Conservation (phyloP, 2,113 vertebrate species). For the Oriolus oriolus region DNA sequence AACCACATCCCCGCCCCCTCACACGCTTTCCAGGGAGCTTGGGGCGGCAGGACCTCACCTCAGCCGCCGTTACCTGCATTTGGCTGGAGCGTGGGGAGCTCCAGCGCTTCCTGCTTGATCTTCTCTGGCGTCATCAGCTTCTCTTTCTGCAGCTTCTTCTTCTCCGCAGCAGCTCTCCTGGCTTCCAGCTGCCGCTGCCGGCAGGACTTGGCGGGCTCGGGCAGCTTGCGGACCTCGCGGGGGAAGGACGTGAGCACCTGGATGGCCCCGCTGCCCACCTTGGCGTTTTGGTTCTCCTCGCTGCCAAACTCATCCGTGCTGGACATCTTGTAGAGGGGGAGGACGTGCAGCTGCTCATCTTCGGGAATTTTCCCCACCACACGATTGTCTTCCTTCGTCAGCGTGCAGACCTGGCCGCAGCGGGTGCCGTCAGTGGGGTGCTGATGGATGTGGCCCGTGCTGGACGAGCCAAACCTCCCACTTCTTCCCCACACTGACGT, state of each 20-base stretch:
- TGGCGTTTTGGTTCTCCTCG: slow-evolving; percentile 86
- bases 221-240: slow-evolving; percentile 89
- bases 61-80: slow-evolving; percentile 60
- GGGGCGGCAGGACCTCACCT: background rate
- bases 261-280: slow-evolving; percentile 90
- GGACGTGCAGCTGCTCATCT: slow-evolving; percentile 94
- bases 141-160: slow-evolving; percentile 90
- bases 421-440: background rate
- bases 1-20: background rate
- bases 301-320: slow-evolving; percentile 89
- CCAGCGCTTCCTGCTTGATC: slow-evolving; percentile 76
- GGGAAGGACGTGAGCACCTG: slow-evolving; percentile 92
- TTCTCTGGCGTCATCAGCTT: slow-evolving; percentile 88
- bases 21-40: fast-evolving
- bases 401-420: slow-evolving; percentile 87
- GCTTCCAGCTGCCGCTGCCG: slow-evolving; percentile 92
- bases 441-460: fast-evolving
- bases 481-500: fast-evolving
- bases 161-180: slow-evolving; percentile 88
- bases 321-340: slow-evolving; percentile 92
- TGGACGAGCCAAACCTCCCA: background rate
- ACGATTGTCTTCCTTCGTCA: slow-evolving; percentile 97
- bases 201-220: slow-evolving; percentile 94
- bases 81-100: slow-evolving; percentile 64
- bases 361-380: slow-evolving; percentile 84